A percentile compares a stretch with the other conserved stretches of the same genome.
These are phyloP conservation scores for Lepidurus arcticus DNA, from an alignment of 1,140 invertebrate species.

Conservation along the genomic window DNA sequence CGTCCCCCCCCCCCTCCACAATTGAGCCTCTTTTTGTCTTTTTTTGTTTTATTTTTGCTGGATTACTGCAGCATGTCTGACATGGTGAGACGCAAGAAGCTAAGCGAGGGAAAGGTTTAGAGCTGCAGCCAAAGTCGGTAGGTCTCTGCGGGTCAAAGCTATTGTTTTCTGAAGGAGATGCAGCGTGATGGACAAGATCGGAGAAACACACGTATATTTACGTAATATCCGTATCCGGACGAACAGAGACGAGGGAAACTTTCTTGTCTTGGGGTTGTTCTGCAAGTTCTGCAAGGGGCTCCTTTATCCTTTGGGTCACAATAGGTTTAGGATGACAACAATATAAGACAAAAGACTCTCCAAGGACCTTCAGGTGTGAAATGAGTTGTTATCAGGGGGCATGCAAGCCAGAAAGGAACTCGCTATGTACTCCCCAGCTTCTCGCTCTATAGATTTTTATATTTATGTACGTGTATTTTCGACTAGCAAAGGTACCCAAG, in stretches of 20 bases:
- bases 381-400: constrained; percentile 21
- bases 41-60: neutral
- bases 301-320: neutral
- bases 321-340: constrained; percentile 11
- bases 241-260: neutral
- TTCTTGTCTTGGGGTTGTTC: neutral
- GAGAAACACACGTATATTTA: constrained; percentile 10
- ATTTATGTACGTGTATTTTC: too few species aligned
- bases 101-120: neutral
- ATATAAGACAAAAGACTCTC: neutral
- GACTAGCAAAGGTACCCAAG: too few species aligned
- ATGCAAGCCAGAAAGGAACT: neutral
- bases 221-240: neutral
- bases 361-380: constrained; percentile 10
- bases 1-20: neutral
- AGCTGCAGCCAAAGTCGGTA: neutral
- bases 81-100: constrained; percentile 3
- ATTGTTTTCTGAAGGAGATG: neutral
- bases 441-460: too few species aligned
- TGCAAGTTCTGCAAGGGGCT: constrained; percentile 18
- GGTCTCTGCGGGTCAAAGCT: neutral
- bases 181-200: neutral
- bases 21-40: neutral
- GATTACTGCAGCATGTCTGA: constrained; percentile 8
- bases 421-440: too few species aligned